Base-by-base conservation (phyloP, 1,140 invertebrate species). In the Camponotus floridanus region DNA sequence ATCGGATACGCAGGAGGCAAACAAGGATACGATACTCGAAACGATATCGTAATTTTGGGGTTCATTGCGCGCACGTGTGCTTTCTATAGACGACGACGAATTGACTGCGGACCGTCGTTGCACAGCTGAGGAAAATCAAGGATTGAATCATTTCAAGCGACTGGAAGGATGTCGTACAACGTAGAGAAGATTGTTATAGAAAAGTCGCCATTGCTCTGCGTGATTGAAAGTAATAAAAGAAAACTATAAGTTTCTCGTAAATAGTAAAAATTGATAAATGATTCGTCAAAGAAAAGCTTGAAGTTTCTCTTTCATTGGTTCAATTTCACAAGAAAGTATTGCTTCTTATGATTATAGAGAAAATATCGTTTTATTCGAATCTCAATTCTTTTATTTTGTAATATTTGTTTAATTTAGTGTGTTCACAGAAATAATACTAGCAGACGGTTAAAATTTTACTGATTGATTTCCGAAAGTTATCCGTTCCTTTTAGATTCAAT, bases 21-120 rank as follows among this genome's bases (percentile, higher is more conserved):
- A 76, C 51, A 85, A 64, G 73, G 65, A 57, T 61, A 55, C 45
- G 42, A 79, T 18, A 48, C 15, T 18, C 61, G 74, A 67, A 78
- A 79, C 61, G 73, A 85, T 85, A 73, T 48, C 42, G 76, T 80
- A 80, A 85, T 80, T 79, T 68, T 51, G 36, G 5, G 39, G 62
- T 80, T 80, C 61, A 61, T 85, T 59, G 76, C 55, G 39, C 48
- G 74, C 74, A 80, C 45, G 67, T 79, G 74, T 21, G 74, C 68
- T 18, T 51, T n/a, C 26, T 55, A 59, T 62, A 36, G 21, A 73
- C 39, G 68, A 61, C 71, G 39, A 76, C 48, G 67, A 61, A 83
- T 48, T 42, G 68, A 33, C 36, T 73, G 55, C 33, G 36, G 62
- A 45, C 39, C 70, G 55, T 73, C 26, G 67, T 83, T 55, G 57